These are phyloP conservation scores for Drosophila nr. medialis DNA, from an alignment of 2,888 invertebrate species.

Conservation along the genomic window DNA sequence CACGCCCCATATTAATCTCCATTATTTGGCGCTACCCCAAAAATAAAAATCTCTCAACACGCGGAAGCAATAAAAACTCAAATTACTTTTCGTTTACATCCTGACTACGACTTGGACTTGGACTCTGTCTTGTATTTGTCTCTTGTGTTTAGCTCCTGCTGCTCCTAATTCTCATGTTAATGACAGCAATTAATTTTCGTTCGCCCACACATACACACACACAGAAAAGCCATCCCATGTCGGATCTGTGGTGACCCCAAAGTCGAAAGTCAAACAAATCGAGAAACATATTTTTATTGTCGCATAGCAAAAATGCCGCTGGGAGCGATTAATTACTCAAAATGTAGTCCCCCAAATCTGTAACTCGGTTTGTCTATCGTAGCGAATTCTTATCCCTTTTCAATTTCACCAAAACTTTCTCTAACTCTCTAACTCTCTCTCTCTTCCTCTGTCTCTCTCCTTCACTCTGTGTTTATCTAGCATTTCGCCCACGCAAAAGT, in stretches of 20 bases:
- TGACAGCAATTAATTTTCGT: slow-evolving; percentile 75
- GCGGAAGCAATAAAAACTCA: slow-evolving; percentile 79
- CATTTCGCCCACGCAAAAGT: slow-evolving; percentile 52
- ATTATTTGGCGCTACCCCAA: slow-evolving; percentile 55
- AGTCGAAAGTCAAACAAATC: slow-evolving; percentile 69
- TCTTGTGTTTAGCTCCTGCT: slow-evolving; percentile 8
- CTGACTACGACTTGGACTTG: slow-evolving; percentile 46
- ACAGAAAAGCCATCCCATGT: background rate
- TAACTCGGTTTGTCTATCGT: slow-evolving; percentile 45
- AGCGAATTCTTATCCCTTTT: slow-evolving; percentile 79
- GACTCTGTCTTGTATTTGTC: slow-evolving; percentile 1
- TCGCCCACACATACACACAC: slow-evolving; percentile 37
- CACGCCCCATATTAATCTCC: slow-evolving; percentile 75
- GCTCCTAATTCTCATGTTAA: slow-evolving; percentile 67
- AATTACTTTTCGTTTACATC: slow-evolving; percentile 77
- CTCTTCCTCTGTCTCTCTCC: background rate
- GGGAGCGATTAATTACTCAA: slow-evolving; percentile 81
- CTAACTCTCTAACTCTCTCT: background rate
- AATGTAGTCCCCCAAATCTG: slow-evolving; percentile 51
- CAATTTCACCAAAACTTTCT: slow-evolving; percentile 57
- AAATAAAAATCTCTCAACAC: slow-evolving; percentile 23
- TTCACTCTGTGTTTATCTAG: background rate
- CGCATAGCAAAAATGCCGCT: slow-evolving; percentile 68
- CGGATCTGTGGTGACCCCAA: slow-evolving; percentile 40
- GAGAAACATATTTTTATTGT: slow-evolving; percentile 75